Evolutionary conservation across 2,888 invertebrate species (phyloP), one percentile per base, ranked within the genome.

Genomic region (Keiferia lycopersicella): DNA sequence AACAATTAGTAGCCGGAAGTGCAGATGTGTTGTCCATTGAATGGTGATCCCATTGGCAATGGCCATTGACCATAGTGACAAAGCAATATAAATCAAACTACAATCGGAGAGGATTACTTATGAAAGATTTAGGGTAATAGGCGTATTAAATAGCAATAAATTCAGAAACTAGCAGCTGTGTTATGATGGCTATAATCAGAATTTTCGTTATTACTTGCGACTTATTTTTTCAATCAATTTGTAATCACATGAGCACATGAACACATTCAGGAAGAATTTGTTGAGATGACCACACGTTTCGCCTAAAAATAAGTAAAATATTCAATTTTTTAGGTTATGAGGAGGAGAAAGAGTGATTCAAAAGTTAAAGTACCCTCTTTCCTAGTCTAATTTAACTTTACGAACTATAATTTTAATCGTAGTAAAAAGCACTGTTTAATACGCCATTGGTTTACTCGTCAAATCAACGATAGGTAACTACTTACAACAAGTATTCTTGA

Each of bases 1-100:
- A 72, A 74, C 67, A 64, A 65, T 68, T 70, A 70, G 65, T 65
- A 72, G 72, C 75, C 77, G 81, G 75, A 76, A 75, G 76, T 75
- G 74, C 78, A 79, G 77, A 80, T 81, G 81, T 69, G 70, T 75
- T 80, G 70, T 39, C 22, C 20, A 41, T 39, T 59, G 39, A 59
- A 59, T 38, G 16, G n/a, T 65, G 68, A 64, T 76, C 72, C 73
- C 77, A 73, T 67, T 70, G 65, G 59, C 62, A 64, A 63, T 45
- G 45, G n/a, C 60, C 53, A 56, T 30, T 30, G 56, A 56, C n/a
- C 56, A 34, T 30, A 16, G 57, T n/a, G 41, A 45, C 45, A 53
- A 20, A 62, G 56, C 56, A 34, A 34, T 30, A 57, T 63, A 57
- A 63, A 63, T 63, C 62, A 63, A 45, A 45, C 22, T 48, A 18